These are phyloP conservation scores for Heliocidaris erythrogramma DNA, from an alignment of 35 echinoderm and acorn worm genomes.

Conservation along the genomic window DNA sequence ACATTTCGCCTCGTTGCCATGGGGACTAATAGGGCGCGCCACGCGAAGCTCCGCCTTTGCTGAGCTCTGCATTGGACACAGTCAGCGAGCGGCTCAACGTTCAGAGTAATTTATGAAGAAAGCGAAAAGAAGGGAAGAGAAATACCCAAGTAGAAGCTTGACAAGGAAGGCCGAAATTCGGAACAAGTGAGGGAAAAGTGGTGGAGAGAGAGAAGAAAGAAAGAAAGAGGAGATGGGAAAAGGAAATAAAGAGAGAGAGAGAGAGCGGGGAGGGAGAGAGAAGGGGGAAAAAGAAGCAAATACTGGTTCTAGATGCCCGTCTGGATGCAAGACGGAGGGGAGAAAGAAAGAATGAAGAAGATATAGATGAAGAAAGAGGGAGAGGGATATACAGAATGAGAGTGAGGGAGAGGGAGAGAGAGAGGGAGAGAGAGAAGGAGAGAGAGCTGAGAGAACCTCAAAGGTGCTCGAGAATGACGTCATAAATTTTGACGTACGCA, in stretches of 20 bases:
- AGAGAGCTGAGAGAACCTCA: neutral
- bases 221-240: too few relatives aligned
- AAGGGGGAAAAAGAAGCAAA: too few relatives aligned
- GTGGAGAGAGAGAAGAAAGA: too few relatives aligned
- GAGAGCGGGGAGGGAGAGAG: too few relatives aligned
- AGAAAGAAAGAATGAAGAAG: neutral
- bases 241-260: too few relatives aligned
- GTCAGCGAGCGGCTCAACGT: neutral
- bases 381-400: neutral
- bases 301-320: too few relatives aligned
- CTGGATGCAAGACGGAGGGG: too few relatives aligned
- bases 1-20: slow-evolving; percentile 48
- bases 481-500: slow-evolving; percentile 61
- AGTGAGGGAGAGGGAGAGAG: neutral
- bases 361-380: neutral
- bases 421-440: neutral
- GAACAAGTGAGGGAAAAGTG: too few relatives aligned
- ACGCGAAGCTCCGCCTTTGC: slow-evolving; percentile 50
- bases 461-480: slow-evolving; percentile 36
- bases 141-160: neutral
- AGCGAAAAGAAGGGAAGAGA: neutral
- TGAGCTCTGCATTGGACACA: neutral
- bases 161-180: neutral
- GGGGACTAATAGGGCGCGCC: slow-evolving; percentile 63
- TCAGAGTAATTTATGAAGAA: neutral